Conservation (phyloP, 2,888 invertebrate species). For the Cerastoderma edule region DNA sequence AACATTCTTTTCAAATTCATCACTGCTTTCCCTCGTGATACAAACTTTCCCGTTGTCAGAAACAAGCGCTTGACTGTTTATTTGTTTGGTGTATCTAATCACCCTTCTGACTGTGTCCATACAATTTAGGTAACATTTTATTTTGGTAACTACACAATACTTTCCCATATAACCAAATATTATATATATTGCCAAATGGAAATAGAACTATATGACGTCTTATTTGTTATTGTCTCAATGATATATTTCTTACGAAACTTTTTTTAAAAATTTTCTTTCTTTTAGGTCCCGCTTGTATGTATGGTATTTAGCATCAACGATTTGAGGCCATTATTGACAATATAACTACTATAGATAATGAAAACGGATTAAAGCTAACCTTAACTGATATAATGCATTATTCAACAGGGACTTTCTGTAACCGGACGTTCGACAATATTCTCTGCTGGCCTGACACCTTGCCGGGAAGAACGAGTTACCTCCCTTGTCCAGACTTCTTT, state of each 20-base stretch:
- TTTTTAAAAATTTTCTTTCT: not conserved
- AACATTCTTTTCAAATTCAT: no score
- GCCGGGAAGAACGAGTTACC: constrained; percentile 87
- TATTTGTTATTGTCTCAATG: no score
- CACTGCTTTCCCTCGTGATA: no score
- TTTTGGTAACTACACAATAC: no score
- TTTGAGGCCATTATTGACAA: not conserved
- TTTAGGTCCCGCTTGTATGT: not conserved
- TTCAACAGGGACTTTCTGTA: constrained; percentile 63
- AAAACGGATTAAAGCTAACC: not conserved
- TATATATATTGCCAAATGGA: no score
- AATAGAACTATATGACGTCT: no score
- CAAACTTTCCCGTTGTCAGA: no score
- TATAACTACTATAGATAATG: not conserved
- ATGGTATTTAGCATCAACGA: not conserved
- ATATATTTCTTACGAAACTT: not conserved
- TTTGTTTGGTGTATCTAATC: no score
- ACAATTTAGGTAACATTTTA: no score
- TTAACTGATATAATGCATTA: not conserved
- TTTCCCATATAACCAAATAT: no score
- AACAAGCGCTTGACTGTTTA: no score
- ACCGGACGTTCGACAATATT: constrained; percentile 87
- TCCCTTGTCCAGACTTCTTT: constrained; percentile 88
- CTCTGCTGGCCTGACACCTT: constrained; percentile 94
- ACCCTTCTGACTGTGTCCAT: no score